phyloP scores from a whole-genome alignment of 2,113 vertebrate genomes.

The Strix uralensis region DNA sequence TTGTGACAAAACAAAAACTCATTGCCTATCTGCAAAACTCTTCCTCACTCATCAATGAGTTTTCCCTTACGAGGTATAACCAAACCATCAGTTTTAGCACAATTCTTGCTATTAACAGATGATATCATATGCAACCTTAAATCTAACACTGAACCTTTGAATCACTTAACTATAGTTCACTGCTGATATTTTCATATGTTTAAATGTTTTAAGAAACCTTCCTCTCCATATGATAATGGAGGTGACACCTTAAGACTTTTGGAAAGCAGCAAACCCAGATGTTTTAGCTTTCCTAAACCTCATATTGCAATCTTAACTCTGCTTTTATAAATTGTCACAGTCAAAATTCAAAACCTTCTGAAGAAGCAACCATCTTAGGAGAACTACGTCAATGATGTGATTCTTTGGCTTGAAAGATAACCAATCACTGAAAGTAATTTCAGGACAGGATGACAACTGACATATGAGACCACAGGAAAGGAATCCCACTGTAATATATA shows the following conservation, averaged over 20 bases:
- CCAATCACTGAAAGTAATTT: not conserved
- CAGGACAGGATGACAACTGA: not conserved
- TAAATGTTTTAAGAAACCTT: not conserved
- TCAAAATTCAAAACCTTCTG: not conserved
- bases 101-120: not conserved
- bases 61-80: not conserved
- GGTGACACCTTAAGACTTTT: not conserved
- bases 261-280: not conserved
- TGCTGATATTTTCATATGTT: not conserved
- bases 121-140: not conserved
- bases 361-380: not conserved
- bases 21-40: not conserved
- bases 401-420: not conserved
- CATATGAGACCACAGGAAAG: not conserved
- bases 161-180: not conserved
- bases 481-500: accelerated
- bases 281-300: not conserved
- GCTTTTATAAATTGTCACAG: not conserved
- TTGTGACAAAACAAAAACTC: not conserved
- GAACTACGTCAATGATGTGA: not conserved
- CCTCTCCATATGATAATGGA: not conserved
- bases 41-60: accelerated
- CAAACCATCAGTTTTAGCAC: not conserved
- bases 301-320: not conserved
- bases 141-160: not conserved